These are phyloP conservation scores for Nematolebias whitei DNA, from an alignment of 2,113 vertebrate genomes.

Conservation along the genomic window DNA sequence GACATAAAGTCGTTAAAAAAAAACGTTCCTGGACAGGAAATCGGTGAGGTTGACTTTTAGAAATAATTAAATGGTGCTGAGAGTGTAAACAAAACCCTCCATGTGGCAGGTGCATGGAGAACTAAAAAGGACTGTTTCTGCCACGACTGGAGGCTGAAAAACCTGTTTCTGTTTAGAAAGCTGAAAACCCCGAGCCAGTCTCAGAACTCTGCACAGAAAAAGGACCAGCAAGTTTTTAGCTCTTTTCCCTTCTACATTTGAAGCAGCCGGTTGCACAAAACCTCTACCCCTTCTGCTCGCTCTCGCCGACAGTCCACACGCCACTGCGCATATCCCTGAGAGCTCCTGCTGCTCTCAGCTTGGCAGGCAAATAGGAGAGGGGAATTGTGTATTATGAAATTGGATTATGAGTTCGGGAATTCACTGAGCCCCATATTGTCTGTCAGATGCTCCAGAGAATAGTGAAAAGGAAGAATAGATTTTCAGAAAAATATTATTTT, in stretches of 20 bases:
- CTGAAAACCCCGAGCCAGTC: constrained; percentile 22
- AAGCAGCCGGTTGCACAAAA: constrained; percentile 38
- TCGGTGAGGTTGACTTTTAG: constrained; percentile 2
- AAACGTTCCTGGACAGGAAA: neutral
- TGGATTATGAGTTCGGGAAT: constrained; percentile 68
- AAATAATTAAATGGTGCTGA: constrained; percentile 14
- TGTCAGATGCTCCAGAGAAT: constrained; percentile 55
- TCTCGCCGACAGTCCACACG: constrained; percentile 49
- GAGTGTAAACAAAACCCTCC: constrained; percentile 8
- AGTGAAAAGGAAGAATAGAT: constrained; percentile 25
- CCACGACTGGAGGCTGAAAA: constrained; percentile 1
- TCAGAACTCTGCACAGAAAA: constrained; percentile 14
- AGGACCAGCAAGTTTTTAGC: constrained; percentile 8
- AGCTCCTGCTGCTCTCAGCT: constrained; percentile 47
- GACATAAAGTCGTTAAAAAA: constrained; percentile 20
- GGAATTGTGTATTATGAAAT: constrained; percentile 67
- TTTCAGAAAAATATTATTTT: constrained; percentile 21
- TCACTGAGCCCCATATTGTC: constrained; percentile 61
- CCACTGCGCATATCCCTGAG: constrained; percentile 48
- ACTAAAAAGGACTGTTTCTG: neutral
- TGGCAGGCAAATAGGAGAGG: constrained; percentile 45
- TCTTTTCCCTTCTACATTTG: constrained; percentile 12
- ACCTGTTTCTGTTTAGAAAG: neutral
- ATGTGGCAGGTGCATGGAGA: neutral
- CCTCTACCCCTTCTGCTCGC: constrained; percentile 43